A percentile compares a stretch with the other conserved stretches of the same genome.
phyloP scores from a whole-genome alignment of 2,797 vertebrate genomes.

The Lagocephalus sceleratus region DNA sequence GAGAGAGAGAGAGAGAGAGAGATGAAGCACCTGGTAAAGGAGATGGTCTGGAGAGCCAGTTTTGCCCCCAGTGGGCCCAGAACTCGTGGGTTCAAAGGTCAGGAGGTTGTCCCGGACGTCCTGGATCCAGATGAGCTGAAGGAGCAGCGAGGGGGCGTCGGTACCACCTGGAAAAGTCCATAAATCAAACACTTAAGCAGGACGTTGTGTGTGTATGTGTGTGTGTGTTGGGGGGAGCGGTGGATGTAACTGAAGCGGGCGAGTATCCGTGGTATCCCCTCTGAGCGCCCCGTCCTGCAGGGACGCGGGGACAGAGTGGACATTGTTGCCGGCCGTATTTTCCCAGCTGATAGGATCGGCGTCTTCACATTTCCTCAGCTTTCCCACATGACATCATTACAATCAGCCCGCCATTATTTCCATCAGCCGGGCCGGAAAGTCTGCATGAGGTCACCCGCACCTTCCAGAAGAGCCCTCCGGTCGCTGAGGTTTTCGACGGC shows the following conservation, averaged over 20 bases:
- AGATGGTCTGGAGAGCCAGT: too few relatives aligned
- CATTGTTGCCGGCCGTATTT: slow-evolving; percentile 12
- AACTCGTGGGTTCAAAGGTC: too few relatives aligned
- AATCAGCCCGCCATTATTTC: slow-evolving; percentile 53
- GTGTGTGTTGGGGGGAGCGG: slow-evolving; percentile 1
- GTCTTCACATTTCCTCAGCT: slow-evolving; percentile 36
- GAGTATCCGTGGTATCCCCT: slow-evolving; percentile 29
- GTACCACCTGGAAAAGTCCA: too few relatives aligned
- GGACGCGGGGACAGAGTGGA: background rate
- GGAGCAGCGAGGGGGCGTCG: too few relatives aligned
- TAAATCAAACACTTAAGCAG: slow-evolving; percentile 1
- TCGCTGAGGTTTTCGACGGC: too few relatives aligned
- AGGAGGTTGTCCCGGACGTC: too few relatives aligned
- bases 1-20: too few relatives aligned
- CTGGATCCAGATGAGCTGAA: too few relatives aligned
- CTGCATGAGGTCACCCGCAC: background rate
- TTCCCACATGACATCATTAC: slow-evolving; percentile 48
- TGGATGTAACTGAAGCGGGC: slow-evolving; percentile 46
- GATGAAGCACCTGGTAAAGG: too few relatives aligned
- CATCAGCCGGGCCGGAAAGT: slow-evolving; percentile 48
- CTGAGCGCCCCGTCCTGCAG: slow-evolving; percentile 2
- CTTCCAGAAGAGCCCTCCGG: slow-evolving; percentile 1
- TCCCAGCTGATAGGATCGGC: slow-evolving; percentile 59
- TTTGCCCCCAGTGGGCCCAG: too few relatives aligned
- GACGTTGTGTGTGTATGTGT: slow-evolving; percentile 5